Evolutionary conservation across 2,113 vertebrate genomes (phyloP).

Genomic region (Hucho hucho): DNA sequence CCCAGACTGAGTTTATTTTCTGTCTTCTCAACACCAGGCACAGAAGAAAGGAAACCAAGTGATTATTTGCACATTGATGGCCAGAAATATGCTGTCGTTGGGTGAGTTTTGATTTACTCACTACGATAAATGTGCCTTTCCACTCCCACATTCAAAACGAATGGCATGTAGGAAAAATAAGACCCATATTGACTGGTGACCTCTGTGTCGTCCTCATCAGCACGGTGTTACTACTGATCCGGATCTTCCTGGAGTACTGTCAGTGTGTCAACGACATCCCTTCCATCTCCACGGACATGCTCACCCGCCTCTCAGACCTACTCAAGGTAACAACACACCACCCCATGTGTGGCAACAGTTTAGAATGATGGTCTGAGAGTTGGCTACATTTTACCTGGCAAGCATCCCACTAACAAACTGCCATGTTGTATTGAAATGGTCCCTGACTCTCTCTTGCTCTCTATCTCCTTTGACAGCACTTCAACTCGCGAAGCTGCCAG

Average conservation of each 20-base stretch:
- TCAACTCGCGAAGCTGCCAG: constrained; percentile 98
- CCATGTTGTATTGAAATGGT: no score
- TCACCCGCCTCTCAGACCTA: constrained; percentile 92
- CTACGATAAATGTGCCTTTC: not conserved
- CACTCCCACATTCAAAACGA: not conserved
- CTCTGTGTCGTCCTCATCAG: constrained; percentile 57
- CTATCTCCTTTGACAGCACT: constrained; percentile 79
- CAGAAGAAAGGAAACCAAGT: constrained; percentile 84
- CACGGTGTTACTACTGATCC: constrained; percentile 94
- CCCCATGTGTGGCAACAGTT: no score
- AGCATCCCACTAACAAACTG: no score
- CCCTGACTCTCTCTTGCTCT: not conserved
- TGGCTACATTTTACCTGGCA: no score
- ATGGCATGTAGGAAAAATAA: no score
- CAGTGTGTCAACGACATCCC: constrained; percentile 98
- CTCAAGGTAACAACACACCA: constrained; percentile 79
- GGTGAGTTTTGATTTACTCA: constrained; percentile 69
- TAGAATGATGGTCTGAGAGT: no score
- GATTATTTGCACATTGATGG: constrained; percentile 90
- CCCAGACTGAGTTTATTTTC: not conserved
- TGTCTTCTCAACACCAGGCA: constrained; percentile 60
- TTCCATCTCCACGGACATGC: constrained; percentile 93
- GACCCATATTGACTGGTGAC: not conserved
- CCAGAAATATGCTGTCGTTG: constrained; percentile 93
- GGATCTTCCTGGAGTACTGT: constrained; percentile 98